Conservation (phyloP, 92 coral and sea anemone genomes). For the Palythoa caribaeorum region DNA sequence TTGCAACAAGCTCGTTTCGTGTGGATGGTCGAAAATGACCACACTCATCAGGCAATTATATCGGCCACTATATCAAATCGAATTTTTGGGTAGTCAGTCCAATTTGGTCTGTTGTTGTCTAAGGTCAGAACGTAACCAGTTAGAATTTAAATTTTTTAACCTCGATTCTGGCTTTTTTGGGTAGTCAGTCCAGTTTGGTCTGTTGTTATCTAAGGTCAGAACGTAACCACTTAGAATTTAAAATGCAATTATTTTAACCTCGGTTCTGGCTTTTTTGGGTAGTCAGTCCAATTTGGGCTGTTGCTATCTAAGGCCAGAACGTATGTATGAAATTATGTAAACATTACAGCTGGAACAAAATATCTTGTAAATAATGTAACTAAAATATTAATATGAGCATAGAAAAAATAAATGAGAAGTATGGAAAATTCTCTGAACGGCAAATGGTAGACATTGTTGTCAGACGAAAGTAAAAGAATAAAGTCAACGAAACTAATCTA, state of each 20-base stretch:
- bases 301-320: not conserved
- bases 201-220: slow-evolving; percentile 43
- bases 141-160: not conserved
- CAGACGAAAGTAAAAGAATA: not conserved
- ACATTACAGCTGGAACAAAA: not conserved
- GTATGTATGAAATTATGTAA: not conserved
- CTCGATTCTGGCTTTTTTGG: slow-evolving; percentile 6
- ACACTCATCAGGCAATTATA: not conserved
- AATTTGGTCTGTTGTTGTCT: slow-evolving; percentile 47
- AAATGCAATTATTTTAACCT: no score
- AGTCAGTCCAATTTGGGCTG: not conserved
- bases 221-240: not conserved
- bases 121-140: not conserved
- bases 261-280: not conserved
- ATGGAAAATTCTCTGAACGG: not conserved
- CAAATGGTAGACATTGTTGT: not conserved
- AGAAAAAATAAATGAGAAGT: not conserved
- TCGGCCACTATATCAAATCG: not conserved
- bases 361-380: not conserved
- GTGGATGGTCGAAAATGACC: not conserved
- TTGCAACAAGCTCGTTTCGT: not conserved
- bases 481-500: not conserved
- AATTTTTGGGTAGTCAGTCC: slow-evolving; percentile 12
- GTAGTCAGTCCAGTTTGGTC: slow-evolving; percentile 22
- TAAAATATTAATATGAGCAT: not conserved